Base-by-base conservation (phyloP, 2,113 vertebrate genomes). In the Clarias macrocephalus region DNA sequence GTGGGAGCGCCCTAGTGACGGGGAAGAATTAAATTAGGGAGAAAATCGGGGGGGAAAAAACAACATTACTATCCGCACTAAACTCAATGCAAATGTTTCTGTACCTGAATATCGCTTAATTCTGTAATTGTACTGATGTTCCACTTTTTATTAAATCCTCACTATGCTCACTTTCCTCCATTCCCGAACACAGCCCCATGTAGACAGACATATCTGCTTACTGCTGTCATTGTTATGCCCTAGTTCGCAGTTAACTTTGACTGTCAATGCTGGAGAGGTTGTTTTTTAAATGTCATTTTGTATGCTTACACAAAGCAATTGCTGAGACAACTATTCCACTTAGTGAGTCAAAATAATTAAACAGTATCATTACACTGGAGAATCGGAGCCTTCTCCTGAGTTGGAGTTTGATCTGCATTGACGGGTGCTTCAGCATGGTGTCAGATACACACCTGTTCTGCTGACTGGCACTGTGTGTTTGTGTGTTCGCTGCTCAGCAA, bases 391-490 rank as follows among this genome's bases (percentile, higher is more conserved):
- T 62, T 85, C 84, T 59, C 82, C 89, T 82, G 70, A 87, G 86
- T 57, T 28, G 30, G 60, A 37, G 84, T 92, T 91, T 92, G 75
- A 90, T 90, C 83, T 82, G 87, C 82, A 60, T 25, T 87, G 88
- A 91, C 89, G 89, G 87, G 60, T 83, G 85, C 70, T 87, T 68
- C 80, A 80, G 84, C 73, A 60, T 66, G 89, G 84, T 89, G 84
- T 88, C 82, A 83, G 80, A 80, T 88, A 87, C 86, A 85, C 83
- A 92, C 88, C 90, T 88, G 88, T 91, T 82, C 30, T 59, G 72
- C 86, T 90, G 88, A 91, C 87, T 93, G 80, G 86, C 82, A 88
- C 60, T 85, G 77, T 89, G 84, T 88, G 37, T 84, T 37, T 85
- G 66, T 79, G 72, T 82, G 73, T 25, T 52, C 80, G 57, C 83